phyloP scores from a whole-genome alignment of 2,797 vertebrate species.

The Ara ararauna region DNA sequence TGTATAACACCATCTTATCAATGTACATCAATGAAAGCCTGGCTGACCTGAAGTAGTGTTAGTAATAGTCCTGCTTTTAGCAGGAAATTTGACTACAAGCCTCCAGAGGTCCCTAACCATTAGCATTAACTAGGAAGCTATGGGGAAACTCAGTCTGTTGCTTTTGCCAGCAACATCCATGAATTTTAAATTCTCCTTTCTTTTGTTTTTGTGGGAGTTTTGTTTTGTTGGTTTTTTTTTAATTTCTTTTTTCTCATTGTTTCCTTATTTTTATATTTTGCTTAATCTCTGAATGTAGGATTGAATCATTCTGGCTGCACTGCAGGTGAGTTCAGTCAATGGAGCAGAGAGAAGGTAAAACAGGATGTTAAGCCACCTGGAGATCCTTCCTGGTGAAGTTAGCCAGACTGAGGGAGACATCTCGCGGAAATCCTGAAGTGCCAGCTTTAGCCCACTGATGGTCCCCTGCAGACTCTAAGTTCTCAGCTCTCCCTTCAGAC shows the following conservation, averaged over 20 bases:
- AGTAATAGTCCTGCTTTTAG: not conserved
- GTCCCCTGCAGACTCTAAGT: not conserved
- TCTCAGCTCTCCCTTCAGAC: conserved; percentile 3
- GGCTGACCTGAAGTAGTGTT: not conserved
- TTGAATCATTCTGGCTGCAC: not conserved
- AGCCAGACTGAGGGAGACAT: not conserved
- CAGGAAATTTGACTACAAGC: not conserved
- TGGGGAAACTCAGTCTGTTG: not conserved
- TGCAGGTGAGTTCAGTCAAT: not conserved
- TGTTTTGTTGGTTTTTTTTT: fast-evolving
- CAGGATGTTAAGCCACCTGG: not conserved
- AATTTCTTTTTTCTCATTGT: not conserved
- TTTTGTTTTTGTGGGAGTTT: not conserved
- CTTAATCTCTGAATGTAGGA: not conserved
- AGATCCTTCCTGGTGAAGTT: not conserved
- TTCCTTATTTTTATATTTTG: not conserved
- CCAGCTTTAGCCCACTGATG: not conserved
- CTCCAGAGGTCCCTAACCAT: not conserved
- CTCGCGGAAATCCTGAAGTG: not conserved
- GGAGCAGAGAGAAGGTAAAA: not conserved
- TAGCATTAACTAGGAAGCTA: not conserved
- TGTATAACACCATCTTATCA: not conserved
- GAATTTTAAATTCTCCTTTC: not conserved
- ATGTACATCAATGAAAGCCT: not conserved
- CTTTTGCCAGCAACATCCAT: not conserved